Base-by-base conservation (phyloP, 2,888 invertebrate genomes). In the Watsonalla binaria region DNA sequence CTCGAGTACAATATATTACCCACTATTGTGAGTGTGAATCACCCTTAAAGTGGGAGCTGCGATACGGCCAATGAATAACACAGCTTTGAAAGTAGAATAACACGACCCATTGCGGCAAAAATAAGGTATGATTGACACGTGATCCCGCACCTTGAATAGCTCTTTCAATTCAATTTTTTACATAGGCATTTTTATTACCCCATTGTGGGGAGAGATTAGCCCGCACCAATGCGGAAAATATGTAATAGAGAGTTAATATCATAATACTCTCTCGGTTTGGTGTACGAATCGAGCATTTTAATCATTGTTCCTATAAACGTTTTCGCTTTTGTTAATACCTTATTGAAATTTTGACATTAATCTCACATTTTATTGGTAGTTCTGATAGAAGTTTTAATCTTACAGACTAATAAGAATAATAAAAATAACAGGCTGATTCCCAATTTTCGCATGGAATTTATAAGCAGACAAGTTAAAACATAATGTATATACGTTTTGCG, bases 1-100 rank as follows among this genome's bases (percentile, higher is more conserved):
- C 77, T 75, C 74, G 69, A 75, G 68, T 66, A 76, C 77, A 80
- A 78, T 78, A 73, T 64, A 67, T 68, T 63, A 67, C 70, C 60
- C 63, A 61, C 74, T 74, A 77, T 84, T 83, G 78, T 81, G 68
- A 70, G 65, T 67, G 78, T 81, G 68, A 70, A 66, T 66, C 70
- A 65, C 70, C 78, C 72, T 70, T 75, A 78, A 77, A 66, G 70
- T 71, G 76, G 83, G 76, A 74, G 72, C 73, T 73, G 73, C 77
- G 79, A 86, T 86, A 84, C 76, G 74, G 82, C 81, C 84, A 86
- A 85, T 88, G 87, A 89, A 89, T 88, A 87, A 86, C 81, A 84
- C 71, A 77, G 75, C 73, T 73, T 76, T 80, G 76, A 80, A 85
- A 88, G 42, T 82, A 82, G 82, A 86, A 87, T 83, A 87, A 87